These are phyloP conservation scores for Caradrina kadenii DNA, from an alignment of 2,888 invertebrate genomes.

Conservation along the genomic window DNA sequence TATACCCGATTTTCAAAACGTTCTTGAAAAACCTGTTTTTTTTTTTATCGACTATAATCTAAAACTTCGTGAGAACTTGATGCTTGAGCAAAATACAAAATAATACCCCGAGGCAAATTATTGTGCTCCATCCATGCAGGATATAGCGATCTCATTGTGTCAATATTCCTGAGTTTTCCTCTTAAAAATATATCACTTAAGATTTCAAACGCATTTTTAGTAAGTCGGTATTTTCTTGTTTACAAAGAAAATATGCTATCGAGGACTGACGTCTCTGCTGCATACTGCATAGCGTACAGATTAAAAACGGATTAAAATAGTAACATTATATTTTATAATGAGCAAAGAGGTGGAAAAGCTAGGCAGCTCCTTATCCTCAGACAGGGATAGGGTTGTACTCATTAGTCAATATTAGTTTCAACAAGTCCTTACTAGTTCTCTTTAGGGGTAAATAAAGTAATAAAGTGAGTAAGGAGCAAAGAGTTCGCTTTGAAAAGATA, in stretches of 20 bases:
- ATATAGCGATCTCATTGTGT: slow-evolving; percentile 18
- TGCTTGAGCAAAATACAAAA: slow-evolving; percentile 1
- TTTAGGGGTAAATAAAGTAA: not conserved
- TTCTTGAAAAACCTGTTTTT: not conserved
- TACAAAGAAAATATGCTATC: slow-evolving; percentile 5
- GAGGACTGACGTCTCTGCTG: not conserved
- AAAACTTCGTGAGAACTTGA: slow-evolving; percentile 5
- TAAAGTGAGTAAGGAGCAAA: not conserved
- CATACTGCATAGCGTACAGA: slow-evolving; percentile 5
- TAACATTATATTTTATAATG: slow-evolving; percentile 18
- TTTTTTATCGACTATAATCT: not conserved
- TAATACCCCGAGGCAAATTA: slow-evolving; percentile 10
- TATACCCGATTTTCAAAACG: not conserved
- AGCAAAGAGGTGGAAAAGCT: not conserved
- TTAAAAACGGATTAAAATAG: slow-evolving; percentile 8
- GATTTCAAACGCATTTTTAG: slow-evolving; percentile 1
- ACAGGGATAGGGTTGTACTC: slow-evolving; percentile 9
- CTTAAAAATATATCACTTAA: not conserved
- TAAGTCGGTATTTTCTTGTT: slow-evolving; percentile 4
- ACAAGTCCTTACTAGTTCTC: not conserved
- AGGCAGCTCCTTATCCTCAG: slow-evolving; percentile 6
- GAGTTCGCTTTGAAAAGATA: not conserved
- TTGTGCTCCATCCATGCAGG: not conserved
- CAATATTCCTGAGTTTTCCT: slow-evolving; percentile 11
- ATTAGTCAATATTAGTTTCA: slow-evolving; percentile 22